Conservation (phyloP, 2,888 invertebrate genomes). For the Diarsia rubi region DNA sequence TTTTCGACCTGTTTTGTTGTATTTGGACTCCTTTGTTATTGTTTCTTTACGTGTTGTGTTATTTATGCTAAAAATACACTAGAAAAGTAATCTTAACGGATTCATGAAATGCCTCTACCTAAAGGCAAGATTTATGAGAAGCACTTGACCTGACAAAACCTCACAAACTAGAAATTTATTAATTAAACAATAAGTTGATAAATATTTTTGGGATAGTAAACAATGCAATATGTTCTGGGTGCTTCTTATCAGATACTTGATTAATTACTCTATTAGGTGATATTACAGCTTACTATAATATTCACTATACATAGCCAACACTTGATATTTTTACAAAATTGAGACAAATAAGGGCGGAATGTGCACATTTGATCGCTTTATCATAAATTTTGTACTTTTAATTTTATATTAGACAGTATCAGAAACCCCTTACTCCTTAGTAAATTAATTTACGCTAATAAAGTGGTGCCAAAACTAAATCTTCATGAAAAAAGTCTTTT, state of each 20-base stretch:
- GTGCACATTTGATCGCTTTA: no score
- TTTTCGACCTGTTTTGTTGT: slow-evolving; percentile 5
- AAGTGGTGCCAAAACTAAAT: no score
- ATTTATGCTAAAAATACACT: not conserved
- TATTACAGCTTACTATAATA: not conserved
- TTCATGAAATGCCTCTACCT: not conserved
- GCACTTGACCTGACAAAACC: no score
- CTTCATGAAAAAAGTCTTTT: no score
- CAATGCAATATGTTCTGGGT: not conserved
- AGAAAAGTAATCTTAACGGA: not conserved
- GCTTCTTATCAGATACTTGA: not conserved
- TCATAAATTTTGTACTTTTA: no score
- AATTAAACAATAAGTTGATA: not conserved
- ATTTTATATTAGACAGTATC: no score
- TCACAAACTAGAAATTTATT: no score
- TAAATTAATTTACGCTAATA: no score
- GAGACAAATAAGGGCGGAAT: no score
- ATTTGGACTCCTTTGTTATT: not conserved
- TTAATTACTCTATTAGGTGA: not conserved
- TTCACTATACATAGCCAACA: not conserved
- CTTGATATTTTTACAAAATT: not conserved
- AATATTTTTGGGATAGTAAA: not conserved
- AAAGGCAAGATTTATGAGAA: not conserved
- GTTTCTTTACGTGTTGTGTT: not conserved
- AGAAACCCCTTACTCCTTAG: no score